Evolutionary conservation across 2,888 invertebrate genomes (phyloP).

Genomic region (Nowickia ferox): DNA sequence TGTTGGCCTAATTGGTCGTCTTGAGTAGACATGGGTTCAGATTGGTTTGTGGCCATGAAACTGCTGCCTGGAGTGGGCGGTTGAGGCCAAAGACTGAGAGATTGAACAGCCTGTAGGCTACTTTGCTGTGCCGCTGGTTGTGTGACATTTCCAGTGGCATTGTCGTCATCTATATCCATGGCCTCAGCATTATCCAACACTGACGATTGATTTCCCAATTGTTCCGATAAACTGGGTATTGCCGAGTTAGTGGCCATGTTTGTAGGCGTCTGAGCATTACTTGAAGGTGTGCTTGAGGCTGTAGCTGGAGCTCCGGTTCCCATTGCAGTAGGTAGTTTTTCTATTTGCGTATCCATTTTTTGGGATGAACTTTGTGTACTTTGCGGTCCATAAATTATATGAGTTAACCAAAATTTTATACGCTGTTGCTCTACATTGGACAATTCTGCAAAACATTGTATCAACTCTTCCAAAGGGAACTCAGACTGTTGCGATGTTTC

Average conservation of each 20-base stretch:
- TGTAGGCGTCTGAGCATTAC: constrained; percentile 84
- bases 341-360: constrained; percentile 71
- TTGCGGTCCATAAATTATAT: constrained; percentile 86
- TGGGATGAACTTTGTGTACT: constrained; percentile 68
- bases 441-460: constrained; percentile 87
- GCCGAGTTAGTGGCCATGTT: constrained; percentile 83
- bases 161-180: constrained; percentile 83
- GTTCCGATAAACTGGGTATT: constrained; percentile 83
- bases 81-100: constrained; percentile 80
- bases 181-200: constrained; percentile 79
- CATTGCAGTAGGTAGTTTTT: constrained; percentile 59
- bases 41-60: constrained; percentile 83
- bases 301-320: constrained; percentile 66
- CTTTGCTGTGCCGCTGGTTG: constrained; percentile 73
- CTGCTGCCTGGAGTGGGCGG: constrained; percentile 78
- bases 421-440: constrained; percentile 86
- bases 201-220: constrained; percentile 78
- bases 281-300: constrained; percentile 83
- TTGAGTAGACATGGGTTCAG: constrained; percentile 73
- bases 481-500: constrained; percentile 86
- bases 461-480: constrained; percentile 87
- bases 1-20: constrained; percentile 81
- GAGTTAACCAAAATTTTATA: constrained; percentile 87
- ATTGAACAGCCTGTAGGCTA: constrained; percentile 73
- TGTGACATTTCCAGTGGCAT: constrained; percentile 74